Evolutionary conservation across 2,113 vertebrate genomes (phyloP).

Genomic region (Spea multiplicata): DNA sequence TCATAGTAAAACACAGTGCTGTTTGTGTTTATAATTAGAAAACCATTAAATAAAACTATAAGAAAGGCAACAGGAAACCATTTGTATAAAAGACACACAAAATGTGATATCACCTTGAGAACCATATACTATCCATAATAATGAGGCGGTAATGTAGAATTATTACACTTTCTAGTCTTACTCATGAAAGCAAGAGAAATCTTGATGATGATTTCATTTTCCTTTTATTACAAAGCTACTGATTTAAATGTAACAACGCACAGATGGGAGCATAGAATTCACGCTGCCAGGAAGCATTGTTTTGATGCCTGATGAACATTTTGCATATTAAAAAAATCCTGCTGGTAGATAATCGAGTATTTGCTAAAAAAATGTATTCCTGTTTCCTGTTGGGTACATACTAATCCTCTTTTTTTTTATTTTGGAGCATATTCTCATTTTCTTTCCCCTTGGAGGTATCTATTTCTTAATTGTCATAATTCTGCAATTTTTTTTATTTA

Average conservation of each 20-base stretch:
- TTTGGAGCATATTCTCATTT: constrained; percentile 23
- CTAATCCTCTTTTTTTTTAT: constrained; percentile 8
- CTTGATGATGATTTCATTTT: constrained; percentile 29
- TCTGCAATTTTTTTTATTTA: constrained; percentile 20
- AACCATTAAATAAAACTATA: background rate
- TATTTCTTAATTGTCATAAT: constrained; percentile 36
- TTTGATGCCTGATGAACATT: constrained; percentile 40
- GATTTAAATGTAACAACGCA: constrained; percentile 30
- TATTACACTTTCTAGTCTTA: background rate
- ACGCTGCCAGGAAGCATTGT: constrained; percentile 36
- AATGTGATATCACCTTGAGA: background rate
- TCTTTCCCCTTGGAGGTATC: constrained; percentile 18
- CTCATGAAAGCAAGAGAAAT: constrained; percentile 32
- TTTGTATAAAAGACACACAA: background rate
- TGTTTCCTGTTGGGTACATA: constrained; percentile 37
- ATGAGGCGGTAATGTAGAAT: constrained; percentile 8
- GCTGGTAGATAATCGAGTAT: constrained; percentile 46
- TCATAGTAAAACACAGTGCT: background rate
- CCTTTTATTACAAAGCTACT: constrained; percentile 40
- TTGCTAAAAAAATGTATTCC: constrained; percentile 17
- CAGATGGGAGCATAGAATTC: constrained; percentile 28
- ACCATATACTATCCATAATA: background rate
- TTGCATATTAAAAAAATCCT: constrained; percentile 44
- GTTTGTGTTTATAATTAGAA: background rate
- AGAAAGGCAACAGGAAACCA: background rate